Percentiles rank a stretch among this genome's conserved stretches.
Conservation (phyloP, 2,888 invertebrate genomes). For the Trichacis sp. region DNA sequence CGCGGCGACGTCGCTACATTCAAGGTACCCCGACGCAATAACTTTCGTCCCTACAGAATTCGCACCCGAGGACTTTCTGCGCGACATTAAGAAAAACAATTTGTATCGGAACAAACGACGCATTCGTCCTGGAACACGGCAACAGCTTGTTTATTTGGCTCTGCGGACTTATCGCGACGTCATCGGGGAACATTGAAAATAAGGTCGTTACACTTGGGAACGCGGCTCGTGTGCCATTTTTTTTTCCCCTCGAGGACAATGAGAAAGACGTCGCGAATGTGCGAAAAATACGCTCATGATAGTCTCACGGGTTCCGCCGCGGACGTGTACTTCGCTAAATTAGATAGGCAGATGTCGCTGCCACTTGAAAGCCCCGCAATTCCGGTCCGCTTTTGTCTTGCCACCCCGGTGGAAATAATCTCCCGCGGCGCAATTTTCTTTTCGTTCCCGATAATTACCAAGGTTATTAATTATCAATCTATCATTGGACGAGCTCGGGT, state of each 20-base stretch:
- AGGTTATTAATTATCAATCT: too few species aligned
- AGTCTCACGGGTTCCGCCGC: constrained; percentile 3
- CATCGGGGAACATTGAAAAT: constrained; percentile 2
- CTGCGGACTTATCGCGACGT: neutral
- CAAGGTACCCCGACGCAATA: too few species aligned
- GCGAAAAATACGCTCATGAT: constrained; percentile 5
- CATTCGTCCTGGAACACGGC: neutral
- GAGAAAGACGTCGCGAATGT: constrained; percentile 8
- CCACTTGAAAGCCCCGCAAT: neutral
- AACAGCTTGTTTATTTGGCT: neutral
- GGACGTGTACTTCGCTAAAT: neutral
- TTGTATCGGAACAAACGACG: constrained; percentile 2
- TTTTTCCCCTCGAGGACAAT: constrained; percentile 14
- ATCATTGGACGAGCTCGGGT: neutral
- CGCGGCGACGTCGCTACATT: too few species aligned
- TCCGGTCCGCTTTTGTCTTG: too few species aligned
- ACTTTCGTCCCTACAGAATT: too few species aligned
- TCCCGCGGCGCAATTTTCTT: too few species aligned
- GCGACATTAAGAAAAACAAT: neutral
- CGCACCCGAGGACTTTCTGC: too few species aligned
- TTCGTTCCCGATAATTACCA: too few species aligned
- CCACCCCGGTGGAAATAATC: too few species aligned
- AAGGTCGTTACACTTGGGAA: constrained; percentile 48
- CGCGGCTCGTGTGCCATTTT: constrained; percentile 21
- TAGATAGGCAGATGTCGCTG: constrained; percentile 7